A percentile compares a stretch with the other conserved stretches of the same genome.
phyloP scores from a whole-genome alignment of 2,113 vertebrate genomes.

The Amblyornis subalaris region DNA sequence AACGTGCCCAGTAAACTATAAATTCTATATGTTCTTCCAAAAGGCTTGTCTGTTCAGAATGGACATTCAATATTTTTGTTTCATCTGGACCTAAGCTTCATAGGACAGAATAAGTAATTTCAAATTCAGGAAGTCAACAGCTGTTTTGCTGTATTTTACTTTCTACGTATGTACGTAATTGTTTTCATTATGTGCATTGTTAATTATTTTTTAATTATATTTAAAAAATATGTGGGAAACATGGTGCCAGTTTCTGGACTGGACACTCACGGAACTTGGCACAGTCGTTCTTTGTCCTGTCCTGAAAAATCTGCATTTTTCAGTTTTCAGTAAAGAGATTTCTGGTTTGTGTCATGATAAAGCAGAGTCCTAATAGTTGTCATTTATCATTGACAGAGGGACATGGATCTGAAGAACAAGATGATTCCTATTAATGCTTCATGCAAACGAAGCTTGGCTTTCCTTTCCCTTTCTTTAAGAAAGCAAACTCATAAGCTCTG shows the following conservation, averaged over 20 bases:
- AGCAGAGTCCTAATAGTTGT: background rate
- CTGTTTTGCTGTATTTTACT: background rate
- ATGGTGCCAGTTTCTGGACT: background rate
- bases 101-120: background rate
- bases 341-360: background rate
- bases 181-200: background rate
- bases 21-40: background rate
- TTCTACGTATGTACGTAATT: background rate
- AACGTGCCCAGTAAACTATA: background rate
- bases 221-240: background rate
- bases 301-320: background rate
- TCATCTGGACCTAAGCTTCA: background rate
- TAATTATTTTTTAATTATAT: background rate
- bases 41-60: background rate
- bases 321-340: background rate
- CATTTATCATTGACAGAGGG: background rate
- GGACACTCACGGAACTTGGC: background rate
- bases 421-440: background rate
- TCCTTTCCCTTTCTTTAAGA: background rate
- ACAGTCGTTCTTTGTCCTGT: background rate
- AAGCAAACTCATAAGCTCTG: background rate
- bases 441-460: background rate
- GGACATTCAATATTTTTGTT: background rate
- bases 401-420: background rate
- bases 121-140: background rate